Percentiles rank a stretch among this genome's conserved stretches.
Conservation (phyloP, 2,113 vertebrate genomes). For the Corythornis cristatus region DNA sequence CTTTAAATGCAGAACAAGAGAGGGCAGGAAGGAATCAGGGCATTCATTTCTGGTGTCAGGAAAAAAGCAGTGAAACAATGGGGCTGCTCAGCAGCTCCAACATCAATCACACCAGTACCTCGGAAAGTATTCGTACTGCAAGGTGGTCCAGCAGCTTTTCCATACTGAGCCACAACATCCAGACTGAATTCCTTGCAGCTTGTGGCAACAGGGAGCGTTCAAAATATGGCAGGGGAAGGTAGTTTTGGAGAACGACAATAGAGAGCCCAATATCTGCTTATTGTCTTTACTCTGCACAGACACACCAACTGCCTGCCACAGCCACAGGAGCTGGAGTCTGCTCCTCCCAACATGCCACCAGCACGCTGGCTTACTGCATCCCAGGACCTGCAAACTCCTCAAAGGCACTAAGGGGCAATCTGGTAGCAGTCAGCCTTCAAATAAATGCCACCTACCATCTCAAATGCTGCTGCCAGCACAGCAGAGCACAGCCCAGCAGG, state of each 20-base stretch:
- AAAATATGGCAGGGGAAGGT: not conserved
- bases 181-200: not conserved
- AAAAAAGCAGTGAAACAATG: not conserved
- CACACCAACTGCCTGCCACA: not conserved
- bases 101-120: not conserved
- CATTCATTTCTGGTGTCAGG: not conserved
- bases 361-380: not conserved
- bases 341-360: not conserved
- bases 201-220: not conserved
- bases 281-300: not conserved
- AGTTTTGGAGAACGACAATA: not conserved
- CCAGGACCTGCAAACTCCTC: not conserved
- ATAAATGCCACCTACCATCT: not conserved
- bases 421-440: accelerated
- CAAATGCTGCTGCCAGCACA: not conserved
- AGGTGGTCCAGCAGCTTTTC: not conserved
- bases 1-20: not conserved
- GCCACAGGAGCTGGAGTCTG: not conserved
- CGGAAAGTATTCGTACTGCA: not conserved
- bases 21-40: not conserved
- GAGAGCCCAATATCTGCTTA: not conserved
- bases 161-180: not conserved
- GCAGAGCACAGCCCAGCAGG: not conserved
- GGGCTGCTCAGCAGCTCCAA: not conserved
- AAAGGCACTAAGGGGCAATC: not conserved